Conservation (phyloP, 2,113 vertebrate species). For the Pholis gunnellus region DNA sequence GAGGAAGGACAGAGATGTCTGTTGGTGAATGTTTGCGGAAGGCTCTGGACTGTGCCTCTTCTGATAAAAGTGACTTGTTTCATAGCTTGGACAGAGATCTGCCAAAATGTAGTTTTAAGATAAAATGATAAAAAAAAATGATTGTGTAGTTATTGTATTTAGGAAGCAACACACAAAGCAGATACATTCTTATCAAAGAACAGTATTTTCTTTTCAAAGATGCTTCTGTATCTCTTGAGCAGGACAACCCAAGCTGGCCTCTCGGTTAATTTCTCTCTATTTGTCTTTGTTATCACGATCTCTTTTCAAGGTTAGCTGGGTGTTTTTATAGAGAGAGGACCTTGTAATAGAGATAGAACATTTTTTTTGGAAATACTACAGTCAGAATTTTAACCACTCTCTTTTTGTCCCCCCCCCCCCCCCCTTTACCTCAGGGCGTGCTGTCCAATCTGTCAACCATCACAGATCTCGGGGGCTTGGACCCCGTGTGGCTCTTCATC, state of each 20-base stretch:
- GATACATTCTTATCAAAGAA: conserved; percentile 21
- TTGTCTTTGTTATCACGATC: conserved; percentile 37
- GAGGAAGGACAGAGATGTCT: conserved; percentile 51
- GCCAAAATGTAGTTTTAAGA: neutral
- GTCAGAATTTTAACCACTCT: conserved; percentile 15
- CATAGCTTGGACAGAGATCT: neutral
- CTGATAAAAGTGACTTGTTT: conserved; percentile 6
- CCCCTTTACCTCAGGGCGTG: conserved; percentile 85
- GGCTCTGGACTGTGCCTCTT: conserved; percentile 2
- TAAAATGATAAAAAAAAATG: no score
- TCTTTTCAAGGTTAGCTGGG: conserved; percentile 29
- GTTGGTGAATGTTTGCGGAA: conserved; percentile 21
- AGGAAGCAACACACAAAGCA: neutral
- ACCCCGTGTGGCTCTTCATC: conserved; percentile 95
- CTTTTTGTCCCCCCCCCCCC: no score
- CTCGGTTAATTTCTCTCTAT: neutral
- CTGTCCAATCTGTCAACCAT: conserved; percentile 93
- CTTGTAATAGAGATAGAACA: neutral
- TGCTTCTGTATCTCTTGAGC: conserved; percentile 15
- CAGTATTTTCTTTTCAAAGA: neutral
- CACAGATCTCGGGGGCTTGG: conserved; percentile 92
- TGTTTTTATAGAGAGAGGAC: conserved; percentile 19
- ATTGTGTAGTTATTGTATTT: conserved; percentile 15
- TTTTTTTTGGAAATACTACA: conserved; percentile 20
- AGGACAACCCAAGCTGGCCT: neutral